Percentiles rank a stretch among this genome's conserved stretches.
Evolutionary conservation across 2,113 vertebrate species (phyloP).

Genomic region (Mugil cephalus): DNA sequence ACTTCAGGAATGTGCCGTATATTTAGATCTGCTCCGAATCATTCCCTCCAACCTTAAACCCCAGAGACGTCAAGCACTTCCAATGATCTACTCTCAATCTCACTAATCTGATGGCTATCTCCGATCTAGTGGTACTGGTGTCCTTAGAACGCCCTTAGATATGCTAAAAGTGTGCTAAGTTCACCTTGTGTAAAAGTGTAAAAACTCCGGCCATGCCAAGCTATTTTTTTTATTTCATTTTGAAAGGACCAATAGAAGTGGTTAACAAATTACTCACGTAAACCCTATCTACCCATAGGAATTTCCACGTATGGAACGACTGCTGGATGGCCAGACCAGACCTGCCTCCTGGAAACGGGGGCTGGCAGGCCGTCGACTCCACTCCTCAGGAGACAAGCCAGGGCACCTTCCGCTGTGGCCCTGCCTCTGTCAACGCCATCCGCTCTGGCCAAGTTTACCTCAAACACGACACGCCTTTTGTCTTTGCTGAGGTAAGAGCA

Average conservation of each 20-base stretch:
- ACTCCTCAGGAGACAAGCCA: slow-evolving; percentile 92
- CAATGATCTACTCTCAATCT: slow-evolving; percentile 6
- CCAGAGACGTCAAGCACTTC: slow-evolving; percentile 1
- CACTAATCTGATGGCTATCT: neutral
- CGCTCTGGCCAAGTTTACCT: slow-evolving; percentile 91
- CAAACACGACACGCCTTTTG: slow-evolving; percentile 90
- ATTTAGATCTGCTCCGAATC: slow-evolving; percentile 39
- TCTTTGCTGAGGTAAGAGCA: slow-evolving; percentile 90
- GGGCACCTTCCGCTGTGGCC: slow-evolving; percentile 92
- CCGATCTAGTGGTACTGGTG: neutral
- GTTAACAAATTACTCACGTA: no score
- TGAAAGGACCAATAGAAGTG: no score
- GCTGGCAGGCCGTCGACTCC: slow-evolving; percentile 92
- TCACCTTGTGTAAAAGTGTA: no score
- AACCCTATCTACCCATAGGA: slow-evolving; percentile 84
- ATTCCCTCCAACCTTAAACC: slow-evolving; percentile 27
- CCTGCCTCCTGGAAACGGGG: slow-evolving; percentile 83
- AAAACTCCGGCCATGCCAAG: no score
- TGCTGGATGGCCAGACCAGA: slow-evolving; percentile 95
- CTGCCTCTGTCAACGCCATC: slow-evolving; percentile 88
- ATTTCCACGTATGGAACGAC: slow-evolving; percentile 96
- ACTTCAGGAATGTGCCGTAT: slow-evolving; percentile 36
- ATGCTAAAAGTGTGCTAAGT: neutral
- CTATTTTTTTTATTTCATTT: no score
- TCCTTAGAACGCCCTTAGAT: neutral